phyloP scores from a whole-genome alignment of 2,888 invertebrate genomes.

The Drosophila quinaria region DNA sequence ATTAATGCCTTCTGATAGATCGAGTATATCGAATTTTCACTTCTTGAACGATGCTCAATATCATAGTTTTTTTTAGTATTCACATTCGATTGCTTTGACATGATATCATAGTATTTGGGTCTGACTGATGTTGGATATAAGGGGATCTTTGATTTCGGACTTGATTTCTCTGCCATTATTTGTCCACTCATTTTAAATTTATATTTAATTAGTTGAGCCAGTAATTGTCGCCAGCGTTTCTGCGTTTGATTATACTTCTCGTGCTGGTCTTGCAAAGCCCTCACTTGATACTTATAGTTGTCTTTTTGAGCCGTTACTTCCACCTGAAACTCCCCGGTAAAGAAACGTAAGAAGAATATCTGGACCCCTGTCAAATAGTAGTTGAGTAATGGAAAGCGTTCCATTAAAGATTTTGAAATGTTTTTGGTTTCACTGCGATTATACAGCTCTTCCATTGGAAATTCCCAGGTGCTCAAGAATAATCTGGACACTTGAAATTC shows the following conservation, averaged over 20 bases:
- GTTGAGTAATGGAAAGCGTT: background rate
- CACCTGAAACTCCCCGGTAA: background rate
- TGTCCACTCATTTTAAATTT: background rate
- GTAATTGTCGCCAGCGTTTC: background rate
- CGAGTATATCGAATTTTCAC: background rate
- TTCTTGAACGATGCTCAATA: background rate
- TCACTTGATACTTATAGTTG: background rate
- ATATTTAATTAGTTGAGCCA: background rate
- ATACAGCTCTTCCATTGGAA: background rate
- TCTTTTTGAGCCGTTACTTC: background rate
- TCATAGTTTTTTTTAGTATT: background rate
- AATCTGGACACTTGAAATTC: background rate
- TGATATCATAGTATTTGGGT: background rate
- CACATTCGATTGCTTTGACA: background rate
- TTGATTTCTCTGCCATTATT: too few relatives aligned
- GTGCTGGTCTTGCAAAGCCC: background rate
- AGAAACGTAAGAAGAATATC: background rate
- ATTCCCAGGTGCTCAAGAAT: background rate
- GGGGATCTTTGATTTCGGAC: background rate
- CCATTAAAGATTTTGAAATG: background rate
- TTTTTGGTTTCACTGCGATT: background rate
- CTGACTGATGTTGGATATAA: background rate
- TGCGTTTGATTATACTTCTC: background rate
- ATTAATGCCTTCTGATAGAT: background rate
- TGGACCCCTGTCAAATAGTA: background rate